A percentile compares a stretch with the other conserved stretches of the same genome.
Conservation (phyloP, 2,113 vertebrate genomes). For the Pterocles orientalis region DNA sequence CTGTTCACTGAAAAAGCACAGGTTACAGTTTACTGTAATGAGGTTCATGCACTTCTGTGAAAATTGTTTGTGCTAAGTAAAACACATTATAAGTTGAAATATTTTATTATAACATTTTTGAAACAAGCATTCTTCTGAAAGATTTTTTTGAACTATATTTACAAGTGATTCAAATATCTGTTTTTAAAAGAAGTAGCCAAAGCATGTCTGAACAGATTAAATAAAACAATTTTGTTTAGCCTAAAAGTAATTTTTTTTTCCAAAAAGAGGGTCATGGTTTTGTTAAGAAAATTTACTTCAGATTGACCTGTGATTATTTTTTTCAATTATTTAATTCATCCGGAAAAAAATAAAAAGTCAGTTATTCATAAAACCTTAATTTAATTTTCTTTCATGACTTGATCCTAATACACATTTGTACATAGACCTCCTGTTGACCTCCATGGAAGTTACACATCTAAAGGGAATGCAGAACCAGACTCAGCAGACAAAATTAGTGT, state of each 20-base stretch:
- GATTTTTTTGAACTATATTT: not conserved
- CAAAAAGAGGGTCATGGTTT: rapidly evolving
- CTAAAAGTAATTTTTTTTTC: not conserved
- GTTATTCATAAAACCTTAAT: constrained; percentile 23
- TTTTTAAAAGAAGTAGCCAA: not conserved
- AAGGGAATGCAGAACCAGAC: constrained; percentile 66
- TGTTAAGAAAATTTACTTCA: not conserved
- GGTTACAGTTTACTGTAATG: not conserved
- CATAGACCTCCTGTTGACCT: constrained; percentile 48
- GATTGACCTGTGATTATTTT: not conserved
- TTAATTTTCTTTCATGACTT: not conserved
- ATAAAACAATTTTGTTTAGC: not conserved
- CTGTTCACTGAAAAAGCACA: not conserved
- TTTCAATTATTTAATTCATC: constrained; percentile 3
- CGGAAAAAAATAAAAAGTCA: not conserved
- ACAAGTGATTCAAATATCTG: not conserved
- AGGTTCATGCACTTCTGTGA: not conserved
- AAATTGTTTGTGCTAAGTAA: not conserved
- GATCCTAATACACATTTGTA: not conserved
- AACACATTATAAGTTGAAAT: not conserved
- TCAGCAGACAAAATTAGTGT: constrained; percentile 68
- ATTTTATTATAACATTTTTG: not conserved
- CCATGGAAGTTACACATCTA: not conserved
- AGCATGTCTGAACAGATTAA: not conserved
- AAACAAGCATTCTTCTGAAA: not conserved